Evolutionary conservation across 2,888 invertebrate genomes (phyloP).

Genomic region (Polymixis flavicincta): DNA sequence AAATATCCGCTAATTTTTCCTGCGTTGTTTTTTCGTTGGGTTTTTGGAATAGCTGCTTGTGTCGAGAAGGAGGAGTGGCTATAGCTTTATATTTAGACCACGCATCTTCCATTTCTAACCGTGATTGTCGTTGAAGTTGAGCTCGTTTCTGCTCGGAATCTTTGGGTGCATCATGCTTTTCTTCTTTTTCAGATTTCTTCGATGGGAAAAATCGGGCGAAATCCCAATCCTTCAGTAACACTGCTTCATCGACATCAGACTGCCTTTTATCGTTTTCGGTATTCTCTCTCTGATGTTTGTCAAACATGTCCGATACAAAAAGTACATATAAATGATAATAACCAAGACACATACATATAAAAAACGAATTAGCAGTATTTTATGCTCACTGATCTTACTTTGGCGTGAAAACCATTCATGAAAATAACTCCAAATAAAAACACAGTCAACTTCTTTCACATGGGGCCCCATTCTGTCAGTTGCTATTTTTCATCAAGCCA

Average conservation of each 20-base stretch:
- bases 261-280: conserved; percentile 83
- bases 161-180: conserved; percentile 82
- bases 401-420: conserved; percentile 82
- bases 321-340: conserved; percentile 84
- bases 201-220: conserved; percentile 95
- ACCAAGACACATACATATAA: conserved; percentile 66
- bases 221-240: conserved; percentile 96
- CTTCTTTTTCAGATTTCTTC: conserved; percentile 82
- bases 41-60: conserved; percentile 83
- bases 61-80: conserved; percentile 85
- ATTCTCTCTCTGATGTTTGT: conserved; percentile 86
- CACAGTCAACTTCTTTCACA: conserved; percentile 49
- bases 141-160: conserved; percentile 83
- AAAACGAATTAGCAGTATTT: conserved; percentile 63
- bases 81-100: conserved; percentile 86
- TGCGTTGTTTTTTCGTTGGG: conserved; percentile 83
- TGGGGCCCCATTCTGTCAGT: conserved; percentile 58
- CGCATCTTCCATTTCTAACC: conserved; percentile 87
- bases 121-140: conserved; percentile 86
- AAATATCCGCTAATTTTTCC: conserved; percentile 87
- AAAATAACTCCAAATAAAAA: conserved; percentile 49
- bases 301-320: conserved; percentile 86
- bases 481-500: conserved; percentile 60
- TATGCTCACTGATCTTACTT: conserved; percentile 89
- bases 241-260: conserved; percentile 94